Percentiles rank a stretch among this genome's conserved stretches.
Conservation (phyloP, 2,888 invertebrate genomes). For the Noctuana brunneofusca region DNA sequence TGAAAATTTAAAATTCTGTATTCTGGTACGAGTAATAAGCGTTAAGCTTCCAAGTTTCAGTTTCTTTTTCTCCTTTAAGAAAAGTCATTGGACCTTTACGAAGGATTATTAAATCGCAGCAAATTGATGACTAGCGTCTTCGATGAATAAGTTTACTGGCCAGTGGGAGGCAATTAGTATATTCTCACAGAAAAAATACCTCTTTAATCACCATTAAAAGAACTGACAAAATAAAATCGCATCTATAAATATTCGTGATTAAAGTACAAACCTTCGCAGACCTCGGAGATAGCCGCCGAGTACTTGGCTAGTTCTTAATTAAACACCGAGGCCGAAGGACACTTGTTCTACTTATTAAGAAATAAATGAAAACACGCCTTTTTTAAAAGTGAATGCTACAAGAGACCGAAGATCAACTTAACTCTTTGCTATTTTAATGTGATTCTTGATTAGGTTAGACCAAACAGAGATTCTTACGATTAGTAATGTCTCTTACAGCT, state of each 20-base stretch:
- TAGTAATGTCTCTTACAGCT: background rate
- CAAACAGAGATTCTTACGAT: background rate
- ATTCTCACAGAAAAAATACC: slow-evolving; percentile 49
- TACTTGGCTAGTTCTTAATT: slow-evolving; percentile 67
- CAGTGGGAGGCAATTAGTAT: slow-evolving; percentile 42
- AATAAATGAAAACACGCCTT: slow-evolving; percentile 68
- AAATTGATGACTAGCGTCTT: slow-evolving; percentile 43
- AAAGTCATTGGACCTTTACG: slow-evolving; percentile 17
- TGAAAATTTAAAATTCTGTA: slow-evolving; percentile 28
- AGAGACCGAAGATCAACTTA: slow-evolving; percentile 17
- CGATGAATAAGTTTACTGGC: slow-evolving; percentile 27
- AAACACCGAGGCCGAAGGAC: slow-evolving; percentile 57
- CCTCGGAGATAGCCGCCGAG: slow-evolving; percentile 43
- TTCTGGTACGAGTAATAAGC: slow-evolving; percentile 23
- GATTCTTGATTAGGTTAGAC: background rate
- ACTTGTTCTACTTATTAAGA: slow-evolving; percentile 63
- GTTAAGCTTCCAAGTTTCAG: background rate
- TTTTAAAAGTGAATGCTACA: slow-evolving; percentile 37
- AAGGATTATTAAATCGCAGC: slow-evolving; percentile 43
- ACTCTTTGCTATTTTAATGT: slow-evolving; percentile 7
- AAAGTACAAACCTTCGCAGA: slow-evolving; percentile 62
- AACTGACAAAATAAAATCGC: slow-evolving; percentile 52
- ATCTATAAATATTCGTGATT: slow-evolving; percentile 65
- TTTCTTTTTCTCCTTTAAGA: slow-evolving; percentile 7
- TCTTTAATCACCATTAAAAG: slow-evolving; percentile 52